Evolutionary conservation across 2,888 invertebrate genomes (phyloP).

Genomic region (Odontocolon sp.): DNA sequence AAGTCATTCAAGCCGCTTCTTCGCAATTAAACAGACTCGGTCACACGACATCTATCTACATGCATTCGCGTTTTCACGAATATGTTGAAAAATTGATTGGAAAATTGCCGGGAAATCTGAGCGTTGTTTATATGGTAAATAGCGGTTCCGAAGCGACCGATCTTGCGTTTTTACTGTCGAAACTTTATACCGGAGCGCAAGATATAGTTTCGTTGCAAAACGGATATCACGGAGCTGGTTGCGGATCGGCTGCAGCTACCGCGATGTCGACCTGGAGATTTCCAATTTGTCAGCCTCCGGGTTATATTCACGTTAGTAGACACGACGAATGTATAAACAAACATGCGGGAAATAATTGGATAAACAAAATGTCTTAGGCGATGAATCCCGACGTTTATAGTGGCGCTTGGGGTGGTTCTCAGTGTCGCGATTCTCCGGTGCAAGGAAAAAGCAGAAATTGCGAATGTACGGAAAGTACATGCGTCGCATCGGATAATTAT

Average conservation of each 20-base stretch:
- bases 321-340: too few species aligned
- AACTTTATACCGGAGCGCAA: slow-evolving; percentile 91
- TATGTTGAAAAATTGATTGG: slow-evolving; percentile 91
- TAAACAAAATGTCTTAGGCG: slow-evolving; percentile 85
- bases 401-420: slow-evolving; percentile 94
- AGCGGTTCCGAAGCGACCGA: slow-evolving; percentile 99
- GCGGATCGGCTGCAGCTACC: slow-evolving; percentile 90
- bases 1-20: slow-evolving; percentile 89
- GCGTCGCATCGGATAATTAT: slow-evolving; percentile 90
- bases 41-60: slow-evolving; percentile 96
- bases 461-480: slow-evolving; percentile 84
- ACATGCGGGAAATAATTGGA: too few species aligned
- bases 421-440: slow-evolving; percentile 93
- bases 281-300: slow-evolving; percentile 86
- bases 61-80: slow-evolving; percentile 94
- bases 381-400: slow-evolving; percentile 96
- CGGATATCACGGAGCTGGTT: slow-evolving; percentile 96
- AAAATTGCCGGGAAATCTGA: slow-evolving; percentile 93
- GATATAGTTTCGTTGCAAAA: slow-evolving; percentile 94
- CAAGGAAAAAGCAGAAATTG: slow-evolving; percentile 87
- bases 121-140: slow-evolving; percentile 96
- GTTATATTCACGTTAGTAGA: slow-evolving; percentile 89
- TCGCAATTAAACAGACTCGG: slow-evolving; percentile 92
- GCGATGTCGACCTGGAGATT: slow-evolving; percentile 91
- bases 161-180: slow-evolving; percentile 93